phyloP scores from a whole-genome alignment of 2,888 invertebrate species.

The Drosophila picticornis region DNA sequence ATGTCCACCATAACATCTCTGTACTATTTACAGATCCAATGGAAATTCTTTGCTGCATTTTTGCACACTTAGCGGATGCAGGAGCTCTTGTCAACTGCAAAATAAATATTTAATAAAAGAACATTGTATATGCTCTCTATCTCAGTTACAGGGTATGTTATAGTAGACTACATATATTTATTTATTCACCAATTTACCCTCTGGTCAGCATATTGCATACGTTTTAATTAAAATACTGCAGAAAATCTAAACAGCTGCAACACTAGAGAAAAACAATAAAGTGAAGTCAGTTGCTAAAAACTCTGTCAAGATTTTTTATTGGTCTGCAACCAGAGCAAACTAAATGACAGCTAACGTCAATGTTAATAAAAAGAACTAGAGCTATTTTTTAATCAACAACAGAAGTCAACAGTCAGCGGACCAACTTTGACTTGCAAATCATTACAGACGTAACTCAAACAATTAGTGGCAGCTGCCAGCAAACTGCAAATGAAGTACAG shows the following conservation, averaged over 20 bases:
- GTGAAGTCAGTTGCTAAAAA: slow-evolving; percentile 28
- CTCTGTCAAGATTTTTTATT: slow-evolving; percentile 39
- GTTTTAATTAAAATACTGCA: slow-evolving; percentile 84
- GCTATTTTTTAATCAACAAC: slow-evolving; percentile 75
- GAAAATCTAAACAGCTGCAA: slow-evolving; percentile 11
- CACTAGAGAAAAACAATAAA: slow-evolving; percentile 26
- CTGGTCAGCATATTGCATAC: slow-evolving; percentile 66
- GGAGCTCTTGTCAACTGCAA: not conserved
- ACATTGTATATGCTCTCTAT: not conserved
- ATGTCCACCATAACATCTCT: slow-evolving; percentile 25
- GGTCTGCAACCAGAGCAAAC: slow-evolving; percentile 41
- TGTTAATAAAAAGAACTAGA: slow-evolving; percentile 52
- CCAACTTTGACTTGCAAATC: slow-evolving; percentile 78
- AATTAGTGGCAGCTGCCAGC: slow-evolving; percentile 76
- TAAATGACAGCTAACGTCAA: slow-evolving; percentile 62
- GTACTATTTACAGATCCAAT: slow-evolving; percentile 28
- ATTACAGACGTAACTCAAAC: slow-evolving; percentile 80
- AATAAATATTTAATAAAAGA: not conserved
- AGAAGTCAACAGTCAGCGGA: slow-evolving; percentile 60
- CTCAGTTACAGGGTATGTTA: slow-evolving; percentile 13
- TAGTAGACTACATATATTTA: not conserved
- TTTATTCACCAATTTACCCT: slow-evolving; percentile 3
- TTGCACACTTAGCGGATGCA: not conserved
- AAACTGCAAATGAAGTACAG: slow-evolving; percentile 65
- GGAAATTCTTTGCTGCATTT: slow-evolving; percentile 18